Evolutionary conservation across 2,888 invertebrate genomes (phyloP).

Genomic region (Lucinisca nassula): DNA sequence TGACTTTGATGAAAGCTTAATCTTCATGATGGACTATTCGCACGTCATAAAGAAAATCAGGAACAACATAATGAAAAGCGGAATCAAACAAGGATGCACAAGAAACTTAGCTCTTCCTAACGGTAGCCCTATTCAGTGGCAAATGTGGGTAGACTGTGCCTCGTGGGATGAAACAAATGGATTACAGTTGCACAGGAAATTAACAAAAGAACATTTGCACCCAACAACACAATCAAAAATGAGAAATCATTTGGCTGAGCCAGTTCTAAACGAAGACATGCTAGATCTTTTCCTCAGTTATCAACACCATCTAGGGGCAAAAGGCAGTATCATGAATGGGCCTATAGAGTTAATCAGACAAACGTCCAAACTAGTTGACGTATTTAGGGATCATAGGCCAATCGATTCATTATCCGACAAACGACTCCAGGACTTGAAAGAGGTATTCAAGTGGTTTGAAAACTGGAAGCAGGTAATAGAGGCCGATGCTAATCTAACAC

Average conservation of each 20-base stretch:
- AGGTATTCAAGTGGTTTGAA: constrained; percentile 33
- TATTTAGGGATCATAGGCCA: constrained; percentile 44
- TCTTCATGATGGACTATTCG: constrained; percentile 57
- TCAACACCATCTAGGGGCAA: constrained; percentile 37
- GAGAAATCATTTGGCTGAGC: no score
- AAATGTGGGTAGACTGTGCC: constrained; percentile 41
- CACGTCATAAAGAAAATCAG: constrained; percentile 60
- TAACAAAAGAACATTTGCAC: constrained; percentile 53
- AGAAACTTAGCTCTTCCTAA: neutral
- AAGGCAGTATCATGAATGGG: constrained; percentile 43
- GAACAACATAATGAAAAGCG: constrained; percentile 52
- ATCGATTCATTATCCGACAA: constrained; percentile 19
- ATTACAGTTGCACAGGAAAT: constrained; percentile 50
- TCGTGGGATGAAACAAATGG: constrained; percentile 58
- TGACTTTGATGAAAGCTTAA: neutral
- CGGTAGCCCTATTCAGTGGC: constrained; percentile 20
- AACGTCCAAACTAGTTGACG: constrained; percentile 40
- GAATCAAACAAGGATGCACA: neutral
- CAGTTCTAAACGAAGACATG: constrained; percentile 47
- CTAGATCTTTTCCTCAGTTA: constrained; percentile 44
- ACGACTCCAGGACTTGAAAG: constrained; percentile 19
- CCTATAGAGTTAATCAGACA: constrained; percentile 47
- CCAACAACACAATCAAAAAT: constrained; percentile 44
- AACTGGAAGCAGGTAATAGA: no score
- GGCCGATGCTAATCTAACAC: no score